phyloP scores from a whole-genome alignment of 1,140 invertebrate genomes.

The Riptortus pedestris region DNA sequence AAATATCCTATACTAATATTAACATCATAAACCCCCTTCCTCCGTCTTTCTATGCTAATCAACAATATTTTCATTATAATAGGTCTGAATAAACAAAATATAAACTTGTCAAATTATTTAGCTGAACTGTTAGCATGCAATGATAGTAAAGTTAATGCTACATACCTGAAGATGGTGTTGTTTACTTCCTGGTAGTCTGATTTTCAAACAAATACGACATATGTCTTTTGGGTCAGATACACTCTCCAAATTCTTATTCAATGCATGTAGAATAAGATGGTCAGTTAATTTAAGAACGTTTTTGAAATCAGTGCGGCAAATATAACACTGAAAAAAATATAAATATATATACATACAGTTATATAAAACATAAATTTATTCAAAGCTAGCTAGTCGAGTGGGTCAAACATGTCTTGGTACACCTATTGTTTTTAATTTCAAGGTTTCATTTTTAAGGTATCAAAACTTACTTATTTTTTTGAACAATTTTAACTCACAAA shows the following conservation, averaged over 20 bases:
- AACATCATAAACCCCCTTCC: neutral
- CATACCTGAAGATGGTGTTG: neutral
- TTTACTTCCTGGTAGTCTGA: slow-evolving; percentile 1
- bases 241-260: slow-evolving; percentile 36
- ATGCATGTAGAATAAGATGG: slow-evolving; percentile 54
- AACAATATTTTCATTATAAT: too few species aligned
- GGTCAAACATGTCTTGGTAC: neutral
- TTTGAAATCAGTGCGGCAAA: slow-evolving; percentile 45
- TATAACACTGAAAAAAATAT: slow-evolving; percentile 40
- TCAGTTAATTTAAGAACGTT: slow-evolving; percentile 54
- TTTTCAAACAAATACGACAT: slow-evolving; percentile 22
- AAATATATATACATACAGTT: slow-evolving; percentile 3
- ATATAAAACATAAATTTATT: neutral
- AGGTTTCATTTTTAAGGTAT: neutral
- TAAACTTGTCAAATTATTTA: too few species aligned
- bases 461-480: too few species aligned
- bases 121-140: too few species aligned
- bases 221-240: slow-evolving; percentile 19
- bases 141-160: too few species aligned
- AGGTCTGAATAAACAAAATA: too few species aligned
- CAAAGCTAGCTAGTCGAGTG: too few species aligned
- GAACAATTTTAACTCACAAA: too few species aligned
- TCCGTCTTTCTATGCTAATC: too few species aligned
- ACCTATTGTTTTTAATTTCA: neutral
- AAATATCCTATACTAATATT: too few species aligned